phyloP scores from a whole-genome alignment of 2,113 vertebrate species.

The Oncorhynchus keta region DNA sequence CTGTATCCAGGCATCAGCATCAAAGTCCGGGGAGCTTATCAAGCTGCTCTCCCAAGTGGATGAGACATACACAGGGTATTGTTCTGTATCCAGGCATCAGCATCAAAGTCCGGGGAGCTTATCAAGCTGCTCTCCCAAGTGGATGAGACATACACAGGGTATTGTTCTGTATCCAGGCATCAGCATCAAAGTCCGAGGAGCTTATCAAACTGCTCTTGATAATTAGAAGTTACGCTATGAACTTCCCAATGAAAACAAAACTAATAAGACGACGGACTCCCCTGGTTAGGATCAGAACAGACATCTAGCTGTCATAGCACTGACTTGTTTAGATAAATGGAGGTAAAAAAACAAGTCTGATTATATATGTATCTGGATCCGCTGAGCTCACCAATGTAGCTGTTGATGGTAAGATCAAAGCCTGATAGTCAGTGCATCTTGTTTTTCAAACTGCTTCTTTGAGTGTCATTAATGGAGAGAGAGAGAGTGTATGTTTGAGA shows the following conservation, averaged over 20 bases:
- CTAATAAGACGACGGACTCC: conserved; percentile 3
- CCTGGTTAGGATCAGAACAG: not conserved
- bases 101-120: conserved; percentile 43
- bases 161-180: no score
- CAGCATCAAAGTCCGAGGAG: no score
- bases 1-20: conserved; percentile 41
- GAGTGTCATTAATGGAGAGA: conserved; percentile 32
- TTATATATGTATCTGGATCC: conserved; percentile 22
- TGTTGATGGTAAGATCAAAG: conserved; percentile 39
- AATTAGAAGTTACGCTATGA: conserved; percentile 44
- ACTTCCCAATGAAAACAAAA: conserved; percentile 37
- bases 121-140: conserved; percentile 19
- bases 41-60: conserved; percentile 21
- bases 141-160: no score
- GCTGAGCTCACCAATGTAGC: not conserved
- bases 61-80: conserved; percentile 1
- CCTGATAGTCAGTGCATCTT: not conserved
- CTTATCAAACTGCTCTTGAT: conserved; percentile 24
- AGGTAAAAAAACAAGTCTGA: not conserved
- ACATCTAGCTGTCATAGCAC: not conserved
- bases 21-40: conserved; percentile 42
- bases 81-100: conserved; percentile 35
- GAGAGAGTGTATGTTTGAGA: not conserved
- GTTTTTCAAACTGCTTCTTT: conserved; percentile 17
- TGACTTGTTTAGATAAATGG: not conserved